Conservation (phyloP, 2,113 vertebrate species). For the Tricholaema leucomelas region DNA sequence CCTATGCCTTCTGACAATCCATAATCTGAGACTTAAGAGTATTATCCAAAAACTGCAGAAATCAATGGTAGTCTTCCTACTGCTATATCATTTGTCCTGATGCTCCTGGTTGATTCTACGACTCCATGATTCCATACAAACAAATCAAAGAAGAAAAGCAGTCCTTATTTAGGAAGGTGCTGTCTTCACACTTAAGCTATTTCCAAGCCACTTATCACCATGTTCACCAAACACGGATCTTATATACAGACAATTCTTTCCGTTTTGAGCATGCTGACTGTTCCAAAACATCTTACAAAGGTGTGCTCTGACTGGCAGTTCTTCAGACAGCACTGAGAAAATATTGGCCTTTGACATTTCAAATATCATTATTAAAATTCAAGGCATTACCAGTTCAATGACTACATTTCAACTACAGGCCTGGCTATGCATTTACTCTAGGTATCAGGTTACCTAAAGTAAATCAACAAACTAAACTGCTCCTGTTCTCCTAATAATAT, state of each 20-base stretch:
- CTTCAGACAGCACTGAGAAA: background rate
- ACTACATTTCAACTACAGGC: background rate
- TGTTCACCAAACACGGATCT: background rate
- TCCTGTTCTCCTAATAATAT: background rate
- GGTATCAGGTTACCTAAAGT: background rate
- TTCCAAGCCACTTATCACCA: background rate
- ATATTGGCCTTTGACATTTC: background rate
- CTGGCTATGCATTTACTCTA: background rate
- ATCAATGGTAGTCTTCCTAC: background rate
- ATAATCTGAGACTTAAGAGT: background rate
- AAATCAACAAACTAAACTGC: background rate
- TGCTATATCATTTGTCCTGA: background rate
- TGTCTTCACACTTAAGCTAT: background rate
- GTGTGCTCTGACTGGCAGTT: background rate
- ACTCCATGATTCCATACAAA: too few relatives aligned
- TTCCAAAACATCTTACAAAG: background rate
- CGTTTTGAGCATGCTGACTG: background rate
- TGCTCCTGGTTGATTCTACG: too few relatives aligned
- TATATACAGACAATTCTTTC: background rate
- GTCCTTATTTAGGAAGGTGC: background rate
- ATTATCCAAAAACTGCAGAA: background rate
- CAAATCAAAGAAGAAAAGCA: background rate
- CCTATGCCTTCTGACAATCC: background rate
- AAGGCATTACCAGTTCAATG: background rate
- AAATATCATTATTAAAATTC: background rate